Percentiles rank a stretch among this genome's conserved stretches.
phyloP scores from a whole-genome alignment of 2,113 vertebrate species.

The Pseudorectes ferrugineus region DNA sequence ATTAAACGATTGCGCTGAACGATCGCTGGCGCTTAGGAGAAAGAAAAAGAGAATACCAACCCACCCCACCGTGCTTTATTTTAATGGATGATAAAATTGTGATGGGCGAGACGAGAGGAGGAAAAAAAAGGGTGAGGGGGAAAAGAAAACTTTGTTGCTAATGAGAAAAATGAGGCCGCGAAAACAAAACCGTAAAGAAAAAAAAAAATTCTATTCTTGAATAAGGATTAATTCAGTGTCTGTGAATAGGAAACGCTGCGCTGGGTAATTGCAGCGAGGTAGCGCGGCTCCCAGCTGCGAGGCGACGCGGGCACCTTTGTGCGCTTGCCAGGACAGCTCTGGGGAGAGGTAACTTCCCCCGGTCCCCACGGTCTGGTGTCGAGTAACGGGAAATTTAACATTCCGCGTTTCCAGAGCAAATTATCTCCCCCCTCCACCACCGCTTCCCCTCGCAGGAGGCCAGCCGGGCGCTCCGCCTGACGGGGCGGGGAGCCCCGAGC shows the following conservation, averaged over 20 bases:
- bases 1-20: neutral
- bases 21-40: neutral
- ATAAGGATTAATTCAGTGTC: neutral
- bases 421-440: neutral
- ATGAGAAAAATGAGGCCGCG: constrained; percentile 42
- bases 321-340: neutral
- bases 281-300: constrained; percentile 28
- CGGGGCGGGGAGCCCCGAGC: neutral
- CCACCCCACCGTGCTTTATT: neutral
- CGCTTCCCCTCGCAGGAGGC: neutral
- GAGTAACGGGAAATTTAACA: neutral
- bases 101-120: neutral
- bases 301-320: constrained; percentile 1
- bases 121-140: fast-evolving
- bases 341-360: neutral
- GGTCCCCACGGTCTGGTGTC: neutral
- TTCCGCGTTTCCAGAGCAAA: neutral
- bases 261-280: neutral
- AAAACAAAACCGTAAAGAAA: neutral
- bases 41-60: neutral
- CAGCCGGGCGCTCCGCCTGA: neutral
- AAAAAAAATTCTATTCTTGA: neutral
- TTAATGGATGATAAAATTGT: neutral
- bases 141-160: constrained; percentile 40
- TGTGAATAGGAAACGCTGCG: neutral